Evolutionary conservation across 2,113 vertebrate genomes (phyloP).

Genomic region (Peromyscus polionotus): DNA sequence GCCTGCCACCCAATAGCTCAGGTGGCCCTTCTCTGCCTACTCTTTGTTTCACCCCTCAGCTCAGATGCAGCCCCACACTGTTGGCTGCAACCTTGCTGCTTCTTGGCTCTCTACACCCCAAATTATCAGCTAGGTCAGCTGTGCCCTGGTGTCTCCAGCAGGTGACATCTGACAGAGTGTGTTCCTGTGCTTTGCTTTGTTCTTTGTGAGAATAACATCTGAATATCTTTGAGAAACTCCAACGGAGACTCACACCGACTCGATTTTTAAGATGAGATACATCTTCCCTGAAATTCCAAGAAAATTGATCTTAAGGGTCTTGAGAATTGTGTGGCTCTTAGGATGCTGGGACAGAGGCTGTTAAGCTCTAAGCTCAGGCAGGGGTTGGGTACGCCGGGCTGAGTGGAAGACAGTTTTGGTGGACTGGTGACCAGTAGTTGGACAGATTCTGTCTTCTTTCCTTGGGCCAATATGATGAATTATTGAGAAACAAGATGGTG

Average conservation of each 20-base stretch:
- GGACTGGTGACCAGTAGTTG: too few species aligned
- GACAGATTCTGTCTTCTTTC: neutral
- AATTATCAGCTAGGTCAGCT: too few species aligned
- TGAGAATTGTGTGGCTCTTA: neutral
- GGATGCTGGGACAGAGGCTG: neutral
- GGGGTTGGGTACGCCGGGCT: too few species aligned
- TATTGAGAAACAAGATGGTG: neutral
- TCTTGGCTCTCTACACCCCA: neutral
- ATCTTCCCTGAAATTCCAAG: neutral
- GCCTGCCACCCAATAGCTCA: rapidly evolving
- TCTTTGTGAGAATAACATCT: neutral
- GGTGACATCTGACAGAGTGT: rapidly evolving
- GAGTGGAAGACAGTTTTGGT: neutral
- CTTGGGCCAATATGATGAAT: neutral
- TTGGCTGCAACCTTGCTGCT: rapidly evolving
- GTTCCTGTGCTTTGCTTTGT: neutral
- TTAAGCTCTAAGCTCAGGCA: too few species aligned
- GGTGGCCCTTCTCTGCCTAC: neutral
- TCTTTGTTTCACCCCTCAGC: neutral
- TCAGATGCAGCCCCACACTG: neutral
- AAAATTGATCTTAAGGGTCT: neutral
- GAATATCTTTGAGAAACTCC: neutral
- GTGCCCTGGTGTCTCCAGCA: neutral
- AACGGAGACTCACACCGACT: neutral
- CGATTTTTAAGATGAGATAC: neutral